Conservation (phyloP, 1,140 invertebrate species). For the Diabrotica virgifera region DNA sequence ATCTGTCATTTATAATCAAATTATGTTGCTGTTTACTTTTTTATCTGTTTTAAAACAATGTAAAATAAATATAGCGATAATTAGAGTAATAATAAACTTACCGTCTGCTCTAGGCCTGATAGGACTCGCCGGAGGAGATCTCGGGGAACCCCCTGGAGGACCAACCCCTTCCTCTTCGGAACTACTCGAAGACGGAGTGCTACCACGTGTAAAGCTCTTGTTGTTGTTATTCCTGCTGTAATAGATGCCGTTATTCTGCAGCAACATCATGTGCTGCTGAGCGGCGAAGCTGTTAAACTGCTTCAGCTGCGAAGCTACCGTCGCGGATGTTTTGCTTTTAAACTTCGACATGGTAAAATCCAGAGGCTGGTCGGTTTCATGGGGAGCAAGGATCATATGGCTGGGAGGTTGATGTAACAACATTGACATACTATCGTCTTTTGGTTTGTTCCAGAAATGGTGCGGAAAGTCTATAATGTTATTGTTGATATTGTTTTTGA, state of each 20-base stretch:
- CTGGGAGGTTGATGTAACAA: slow-evolving; percentile 45
- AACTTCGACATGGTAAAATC: slow-evolving; percentile 53
- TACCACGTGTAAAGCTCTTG: slow-evolving; percentile 44
- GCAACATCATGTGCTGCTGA: slow-evolving; percentile 45
- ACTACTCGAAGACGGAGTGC: slow-evolving; percentile 44
- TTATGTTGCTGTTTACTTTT: too few species aligned
- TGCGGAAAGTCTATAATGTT: slow-evolving; percentile 46
- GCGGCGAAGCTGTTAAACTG: slow-evolving; percentile 40
- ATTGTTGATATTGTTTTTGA: slow-evolving; percentile 41
- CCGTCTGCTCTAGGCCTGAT: slow-evolving; percentile 38
- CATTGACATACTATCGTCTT: slow-evolving; percentile 46
- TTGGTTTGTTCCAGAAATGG: slow-evolving; percentile 35
- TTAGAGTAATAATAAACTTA: slow-evolving; percentile 31
- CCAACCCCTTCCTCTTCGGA: slow-evolving; percentile 45
- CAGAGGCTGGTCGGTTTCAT: slow-evolving; percentile 48
- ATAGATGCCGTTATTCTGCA: slow-evolving; percentile 44
- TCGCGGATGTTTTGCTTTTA: slow-evolving; percentile 42
- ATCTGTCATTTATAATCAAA: too few species aligned
- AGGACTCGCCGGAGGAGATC: slow-evolving; percentile 42
- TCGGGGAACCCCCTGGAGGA: slow-evolving; percentile 40
- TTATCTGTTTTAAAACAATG: too few species aligned
- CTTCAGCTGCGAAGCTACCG: slow-evolving; percentile 41
- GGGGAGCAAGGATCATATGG: slow-evolving; percentile 41
- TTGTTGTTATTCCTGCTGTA: slow-evolving; percentile 45
- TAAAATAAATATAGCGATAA: too few species aligned